A percentile compares a stretch with the other conserved stretches of the same genome.
These are phyloP conservation scores for Sarcophaga bullata DNA, from an alignment of 1,140 invertebrate species.

Conservation along the genomic window DNA sequence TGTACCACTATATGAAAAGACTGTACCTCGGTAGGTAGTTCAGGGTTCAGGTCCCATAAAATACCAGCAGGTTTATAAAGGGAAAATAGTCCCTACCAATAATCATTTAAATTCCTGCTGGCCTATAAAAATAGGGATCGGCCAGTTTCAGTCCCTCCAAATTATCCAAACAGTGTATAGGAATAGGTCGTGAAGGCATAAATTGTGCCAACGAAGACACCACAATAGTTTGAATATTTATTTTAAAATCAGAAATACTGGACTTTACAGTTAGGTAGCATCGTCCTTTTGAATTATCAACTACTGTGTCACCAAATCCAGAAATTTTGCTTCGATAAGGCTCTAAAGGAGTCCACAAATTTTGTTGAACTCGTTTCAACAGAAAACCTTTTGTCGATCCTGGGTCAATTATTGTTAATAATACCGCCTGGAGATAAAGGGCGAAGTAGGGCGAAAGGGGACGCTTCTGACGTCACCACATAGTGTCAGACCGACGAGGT, in stretches of 20 bases:
- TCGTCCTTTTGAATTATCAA: conserved; percentile 1
- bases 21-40: not conserved
- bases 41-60: not conserved
- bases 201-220: not conserved
- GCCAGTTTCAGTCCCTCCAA: too few relatives aligned
- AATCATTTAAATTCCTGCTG: conserved; percentile 5
- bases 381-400: conserved; percentile 13
- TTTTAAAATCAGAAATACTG: not conserved
- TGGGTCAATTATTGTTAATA: not conserved
- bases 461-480: too few relatives aligned
- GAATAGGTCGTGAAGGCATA: too few relatives aligned
- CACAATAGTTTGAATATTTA: not conserved
- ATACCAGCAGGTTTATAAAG: not conserved
- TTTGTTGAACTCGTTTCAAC: too few relatives aligned
- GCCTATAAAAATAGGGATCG: conserved; percentile 14
- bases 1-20: not conserved
- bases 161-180: too few relatives aligned
- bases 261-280: not conserved
- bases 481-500: too few relatives aligned
- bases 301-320: too few relatives aligned
- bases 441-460: too few relatives aligned
- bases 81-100: not conserved
- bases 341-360: too few relatives aligned
- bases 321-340: too few relatives aligned
- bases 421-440: too few relatives aligned